phyloP scores from a whole-genome alignment of 23 tunicate genomes.

The Clavelina lepadiformis region DNA sequence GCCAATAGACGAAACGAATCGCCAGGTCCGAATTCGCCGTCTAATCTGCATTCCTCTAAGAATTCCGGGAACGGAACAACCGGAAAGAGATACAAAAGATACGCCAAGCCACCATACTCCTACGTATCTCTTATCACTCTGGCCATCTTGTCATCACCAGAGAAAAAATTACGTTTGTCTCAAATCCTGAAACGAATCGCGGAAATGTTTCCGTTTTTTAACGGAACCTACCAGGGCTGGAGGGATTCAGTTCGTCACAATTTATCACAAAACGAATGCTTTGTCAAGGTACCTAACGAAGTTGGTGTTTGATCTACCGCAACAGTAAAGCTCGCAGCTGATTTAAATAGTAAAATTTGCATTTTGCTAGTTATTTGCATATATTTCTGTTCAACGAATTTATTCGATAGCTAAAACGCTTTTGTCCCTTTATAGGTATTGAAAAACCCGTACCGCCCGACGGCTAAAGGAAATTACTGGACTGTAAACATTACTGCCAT shows the following conservation, averaged over 20 bases:
- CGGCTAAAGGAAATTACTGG: conserved; percentile 97
- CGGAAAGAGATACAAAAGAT: conserved; percentile 87
- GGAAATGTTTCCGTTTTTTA: conserved; percentile 97
- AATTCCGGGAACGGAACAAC: conserved; percentile 21
- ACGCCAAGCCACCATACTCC: conserved; percentile 94
- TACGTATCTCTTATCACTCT: conserved; percentile 92
- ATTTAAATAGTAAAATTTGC: too few relatives aligned
- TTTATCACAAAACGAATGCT: conserved; percentile 93
- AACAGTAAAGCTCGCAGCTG: too few relatives aligned
- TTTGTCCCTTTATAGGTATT: conserved; percentile 37
- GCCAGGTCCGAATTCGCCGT: too few relatives aligned
- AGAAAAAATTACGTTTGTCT: conserved; percentile 73
- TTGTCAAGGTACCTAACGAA: conserved; percentile 91
- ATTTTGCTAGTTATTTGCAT: too few relatives aligned
- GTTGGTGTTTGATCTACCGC: too few relatives aligned
- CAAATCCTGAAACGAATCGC: conserved; percentile 89
- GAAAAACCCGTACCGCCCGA: conserved; percentile 85
- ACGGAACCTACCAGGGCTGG: conserved; percentile 94
- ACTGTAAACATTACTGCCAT: conserved; percentile 74
- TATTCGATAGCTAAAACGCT: too few relatives aligned
- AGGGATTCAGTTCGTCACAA: conserved; percentile 96
- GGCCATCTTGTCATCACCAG: conserved; percentile 85
- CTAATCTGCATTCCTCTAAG: too few relatives aligned
- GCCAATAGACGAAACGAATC: too few relatives aligned
- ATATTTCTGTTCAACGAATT: too few relatives aligned